Evolutionary conservation across 2,797 vertebrate genomes (phyloP).

Genomic region (Prunella strophiata): DNA sequence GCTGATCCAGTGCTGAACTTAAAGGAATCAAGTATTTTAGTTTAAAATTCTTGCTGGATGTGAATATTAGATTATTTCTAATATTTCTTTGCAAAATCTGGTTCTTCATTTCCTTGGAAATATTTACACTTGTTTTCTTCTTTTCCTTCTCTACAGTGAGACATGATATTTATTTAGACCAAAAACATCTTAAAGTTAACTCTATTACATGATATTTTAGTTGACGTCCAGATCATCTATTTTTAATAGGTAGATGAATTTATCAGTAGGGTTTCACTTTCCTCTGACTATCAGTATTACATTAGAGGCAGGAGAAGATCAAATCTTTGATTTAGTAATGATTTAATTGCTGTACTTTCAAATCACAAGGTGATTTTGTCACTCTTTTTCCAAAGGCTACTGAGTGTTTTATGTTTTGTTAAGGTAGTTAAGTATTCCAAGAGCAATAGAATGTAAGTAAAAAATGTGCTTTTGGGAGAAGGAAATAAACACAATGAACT

Average conservation of each 20-base stretch:
- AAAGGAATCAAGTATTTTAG: not conserved
- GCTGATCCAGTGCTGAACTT: not conserved
- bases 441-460: not conserved
- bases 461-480: not conserved
- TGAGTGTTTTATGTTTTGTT: not conserved
- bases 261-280: not conserved
- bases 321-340: not conserved
- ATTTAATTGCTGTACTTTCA: not conserved
- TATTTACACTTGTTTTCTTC: not conserved
- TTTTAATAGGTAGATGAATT: not conserved
- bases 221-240: not conserved
- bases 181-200: not conserved
- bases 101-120: not conserved
- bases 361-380: not conserved
- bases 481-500: conserved; percentile 12
- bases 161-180: not conserved
- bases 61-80: not conserved
- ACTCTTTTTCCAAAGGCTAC: not conserved
- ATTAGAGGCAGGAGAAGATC: not conserved
- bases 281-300: not conserved
- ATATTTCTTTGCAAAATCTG: not conserved
- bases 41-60: not conserved
- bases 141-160: not conserved
- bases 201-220: not conserved
- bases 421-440: not conserved